Evolutionary conservation across 2,113 vertebrate genomes (phyloP).

Genomic region (Indicator indicator): DNA sequence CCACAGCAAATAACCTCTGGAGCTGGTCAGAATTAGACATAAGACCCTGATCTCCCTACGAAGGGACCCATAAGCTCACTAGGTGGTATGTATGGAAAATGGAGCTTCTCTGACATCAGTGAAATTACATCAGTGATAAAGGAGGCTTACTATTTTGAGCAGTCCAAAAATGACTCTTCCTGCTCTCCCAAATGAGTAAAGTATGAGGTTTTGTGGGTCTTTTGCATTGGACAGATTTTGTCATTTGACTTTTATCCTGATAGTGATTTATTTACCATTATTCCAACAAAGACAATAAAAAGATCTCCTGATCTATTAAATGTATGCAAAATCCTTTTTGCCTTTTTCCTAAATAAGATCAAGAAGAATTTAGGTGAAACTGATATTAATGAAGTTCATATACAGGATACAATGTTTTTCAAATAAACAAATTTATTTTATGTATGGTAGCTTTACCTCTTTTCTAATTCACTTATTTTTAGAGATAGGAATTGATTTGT

Average conservation of each 20-base stretch:
- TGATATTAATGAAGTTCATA: neutral
- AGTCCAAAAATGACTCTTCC: neutral
- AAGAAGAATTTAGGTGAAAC: neutral
- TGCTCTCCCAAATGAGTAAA: neutral
- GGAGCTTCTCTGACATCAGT: neutral
- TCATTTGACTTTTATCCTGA: neutral
- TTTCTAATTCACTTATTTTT: neutral
- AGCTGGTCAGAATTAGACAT: neutral
- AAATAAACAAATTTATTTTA: constrained; percentile 32
- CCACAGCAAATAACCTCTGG: neutral
- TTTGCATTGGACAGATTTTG: neutral
- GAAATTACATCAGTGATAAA: neutral
- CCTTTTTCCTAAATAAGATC: neutral
- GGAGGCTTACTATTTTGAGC: neutral
- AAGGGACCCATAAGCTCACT: neutral
- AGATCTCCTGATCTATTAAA: neutral
- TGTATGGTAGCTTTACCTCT: neutral
- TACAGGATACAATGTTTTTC: neutral
- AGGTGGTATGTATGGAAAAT: neutral
- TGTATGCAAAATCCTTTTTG: constrained; percentile 20
- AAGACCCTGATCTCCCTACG: neutral
- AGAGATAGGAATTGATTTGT: neutral
- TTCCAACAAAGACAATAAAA: neutral
- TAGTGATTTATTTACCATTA: neutral
- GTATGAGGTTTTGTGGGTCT: neutral